Conservation (phyloP, 2,797 vertebrate species). For the Diplodus puntazzo region DNA sequence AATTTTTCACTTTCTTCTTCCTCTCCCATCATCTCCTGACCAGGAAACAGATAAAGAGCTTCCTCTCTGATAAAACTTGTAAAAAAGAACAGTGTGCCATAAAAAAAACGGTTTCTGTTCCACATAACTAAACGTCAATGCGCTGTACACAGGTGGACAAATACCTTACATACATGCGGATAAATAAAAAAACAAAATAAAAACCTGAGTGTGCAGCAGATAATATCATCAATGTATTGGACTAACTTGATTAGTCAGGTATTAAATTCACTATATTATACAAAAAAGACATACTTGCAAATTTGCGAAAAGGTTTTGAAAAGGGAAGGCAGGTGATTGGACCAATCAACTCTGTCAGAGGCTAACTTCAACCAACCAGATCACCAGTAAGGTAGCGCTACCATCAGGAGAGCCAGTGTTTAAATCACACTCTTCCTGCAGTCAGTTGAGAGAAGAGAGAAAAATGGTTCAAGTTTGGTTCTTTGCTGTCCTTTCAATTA, state of each 20-base stretch:
- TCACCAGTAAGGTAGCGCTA: too few relatives aligned
- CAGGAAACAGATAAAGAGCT: constrained; percentile 69
- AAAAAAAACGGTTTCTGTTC: constrained; percentile 38
- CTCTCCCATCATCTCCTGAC: constrained; percentile 54
- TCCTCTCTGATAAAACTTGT: constrained; percentile 69
- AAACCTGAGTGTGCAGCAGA: neutral
- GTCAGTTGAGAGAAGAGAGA: too few relatives aligned
- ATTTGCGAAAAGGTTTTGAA: too few relatives aligned
- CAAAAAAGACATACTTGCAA: neutral
- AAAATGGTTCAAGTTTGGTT: too few relatives aligned
- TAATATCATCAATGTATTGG: neutral
- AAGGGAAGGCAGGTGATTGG: too few relatives aligned
- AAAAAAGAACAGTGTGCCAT: constrained; percentile 55
- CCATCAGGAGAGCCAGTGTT: too few relatives aligned
- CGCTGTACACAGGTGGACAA: neutral
- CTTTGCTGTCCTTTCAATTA: too few relatives aligned
- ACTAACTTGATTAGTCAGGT: neutral
- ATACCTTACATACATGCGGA: neutral
- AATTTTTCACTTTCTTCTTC: constrained; percentile 62
- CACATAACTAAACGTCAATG: neutral
- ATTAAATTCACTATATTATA: neutral
- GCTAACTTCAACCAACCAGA: too few relatives aligned
- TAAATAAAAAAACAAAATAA: too few relatives aligned
- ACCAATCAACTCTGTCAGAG: too few relatives aligned
- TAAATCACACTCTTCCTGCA: too few relatives aligned